phyloP scores from a whole-genome alignment of 2,888 invertebrate species.

The Leucoptera coffeella region DNA sequence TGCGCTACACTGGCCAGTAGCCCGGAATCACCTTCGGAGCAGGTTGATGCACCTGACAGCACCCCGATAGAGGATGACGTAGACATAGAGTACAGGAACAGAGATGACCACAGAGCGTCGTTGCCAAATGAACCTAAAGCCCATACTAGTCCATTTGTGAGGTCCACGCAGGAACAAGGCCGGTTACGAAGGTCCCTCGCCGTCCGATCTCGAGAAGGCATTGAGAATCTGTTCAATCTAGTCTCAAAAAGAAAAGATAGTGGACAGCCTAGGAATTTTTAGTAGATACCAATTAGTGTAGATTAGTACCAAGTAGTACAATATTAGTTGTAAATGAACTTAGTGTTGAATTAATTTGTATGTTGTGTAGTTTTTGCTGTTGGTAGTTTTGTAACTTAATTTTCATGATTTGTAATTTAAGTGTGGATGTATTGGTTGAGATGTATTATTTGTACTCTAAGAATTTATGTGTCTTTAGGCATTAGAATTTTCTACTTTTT shows the following conservation, averaged over 20 bases:
- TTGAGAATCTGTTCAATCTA: conserved; percentile 34
- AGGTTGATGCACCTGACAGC: conserved; percentile 14
- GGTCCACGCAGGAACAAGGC: conserved; percentile 25
- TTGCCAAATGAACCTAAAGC: conserved; percentile 12
- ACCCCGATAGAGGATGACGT: neutral
- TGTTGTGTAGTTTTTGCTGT: too few species aligned
- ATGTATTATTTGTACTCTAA: too few species aligned
- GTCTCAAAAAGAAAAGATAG: conserved; percentile 23
- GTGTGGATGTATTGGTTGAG: too few species aligned
- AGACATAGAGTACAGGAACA: conserved; percentile 9
- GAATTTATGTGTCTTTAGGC: too few species aligned
- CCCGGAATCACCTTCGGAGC: conserved; percentile 3
- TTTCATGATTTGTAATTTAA: too few species aligned
- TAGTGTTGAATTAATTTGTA: too few species aligned
- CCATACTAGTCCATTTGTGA: conserved; percentile 26
- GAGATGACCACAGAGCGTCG: neutral
- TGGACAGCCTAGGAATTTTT: conserved; percentile 13
- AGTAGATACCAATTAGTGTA: neutral
- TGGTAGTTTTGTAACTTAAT: too few species aligned
- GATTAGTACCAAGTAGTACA: too few species aligned
- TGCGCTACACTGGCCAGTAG: conserved; percentile 21
- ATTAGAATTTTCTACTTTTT: too few species aligned
- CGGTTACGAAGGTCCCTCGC: conserved; percentile 38
- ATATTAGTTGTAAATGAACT: too few species aligned
- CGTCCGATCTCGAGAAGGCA: conserved; percentile 37